Evolutionary conservation across 2,888 invertebrate genomes (phyloP).

Genomic region (Siphlonurus alternatus): DNA sequence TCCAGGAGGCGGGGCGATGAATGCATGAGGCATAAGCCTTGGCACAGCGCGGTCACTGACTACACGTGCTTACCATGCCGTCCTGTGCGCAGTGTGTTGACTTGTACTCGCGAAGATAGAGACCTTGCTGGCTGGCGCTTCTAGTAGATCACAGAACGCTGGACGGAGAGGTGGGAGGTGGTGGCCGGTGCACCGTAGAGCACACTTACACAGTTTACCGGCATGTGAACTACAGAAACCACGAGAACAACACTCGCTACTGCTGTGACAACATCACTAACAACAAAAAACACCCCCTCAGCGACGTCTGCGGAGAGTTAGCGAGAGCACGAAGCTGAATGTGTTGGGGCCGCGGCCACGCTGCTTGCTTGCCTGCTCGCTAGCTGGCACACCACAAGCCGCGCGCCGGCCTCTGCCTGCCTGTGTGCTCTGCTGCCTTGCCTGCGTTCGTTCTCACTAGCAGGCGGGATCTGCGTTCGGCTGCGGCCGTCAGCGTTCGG

Average conservation of each 20-base stretch:
- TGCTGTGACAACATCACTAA: too few species aligned
- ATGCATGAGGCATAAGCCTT: too few species aligned
- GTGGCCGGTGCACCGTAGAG: not conserved
- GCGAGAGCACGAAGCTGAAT: not conserved
- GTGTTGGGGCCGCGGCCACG: not conserved
- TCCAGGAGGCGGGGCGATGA: conserved; percentile 2
- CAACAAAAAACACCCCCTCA: too few species aligned
- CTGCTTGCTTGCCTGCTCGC: not conserved
- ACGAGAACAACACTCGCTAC: too few species aligned
- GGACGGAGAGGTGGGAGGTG: too few species aligned
- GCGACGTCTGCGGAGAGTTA: not conserved
- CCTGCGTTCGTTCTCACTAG: too few species aligned
- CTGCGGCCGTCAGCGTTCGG: not conserved
- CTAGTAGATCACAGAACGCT: too few species aligned
- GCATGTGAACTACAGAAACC: not conserved
- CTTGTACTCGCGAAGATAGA: not conserved
- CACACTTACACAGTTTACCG: not conserved
- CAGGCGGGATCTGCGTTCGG: not conserved
- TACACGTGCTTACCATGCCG: conserved; percentile 5
- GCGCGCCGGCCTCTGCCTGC: not conserved
- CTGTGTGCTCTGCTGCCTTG: not conserved
- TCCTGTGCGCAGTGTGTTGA: not conserved
- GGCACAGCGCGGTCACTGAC: not conserved
- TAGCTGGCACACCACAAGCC: not conserved
- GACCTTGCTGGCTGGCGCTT: too few species aligned